phyloP scores from a whole-genome alignment of 2,113 vertebrate species.

The Sylvilagus bachmani region DNA sequence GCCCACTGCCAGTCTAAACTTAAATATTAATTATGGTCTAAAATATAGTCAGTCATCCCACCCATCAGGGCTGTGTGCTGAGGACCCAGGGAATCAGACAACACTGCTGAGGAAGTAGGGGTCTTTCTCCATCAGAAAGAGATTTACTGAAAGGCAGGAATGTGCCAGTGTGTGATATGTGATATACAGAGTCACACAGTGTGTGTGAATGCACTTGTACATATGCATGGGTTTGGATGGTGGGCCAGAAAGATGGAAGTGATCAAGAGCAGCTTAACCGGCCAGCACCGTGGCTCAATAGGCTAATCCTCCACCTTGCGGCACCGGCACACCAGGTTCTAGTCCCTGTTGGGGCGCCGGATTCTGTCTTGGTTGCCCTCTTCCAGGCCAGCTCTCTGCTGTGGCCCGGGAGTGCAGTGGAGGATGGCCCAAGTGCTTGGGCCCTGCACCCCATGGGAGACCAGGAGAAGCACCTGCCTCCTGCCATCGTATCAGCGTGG shows the following conservation, averaged over 20 bases:
- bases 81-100: not conserved
- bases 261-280: accelerated
- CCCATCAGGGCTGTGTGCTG: not conserved
- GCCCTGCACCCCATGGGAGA: no score
- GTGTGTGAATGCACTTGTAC: accelerated
- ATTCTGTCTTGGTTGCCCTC: no score
- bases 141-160: not conserved
- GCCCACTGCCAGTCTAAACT: not conserved
- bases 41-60: not conserved
- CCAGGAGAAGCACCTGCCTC: no score
- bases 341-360: no score
- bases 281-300: no score
- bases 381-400: no score
- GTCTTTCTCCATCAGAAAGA: not conserved
- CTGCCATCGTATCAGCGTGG: no score
- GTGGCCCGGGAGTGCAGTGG: no score
- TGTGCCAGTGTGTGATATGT: not conserved
- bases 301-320: no score
- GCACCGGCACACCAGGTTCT: no score
- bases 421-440: no score
- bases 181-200: not conserved
- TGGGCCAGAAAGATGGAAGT: not conserved
- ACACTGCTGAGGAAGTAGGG: not conserved
- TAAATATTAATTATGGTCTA: not conserved
- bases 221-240: not conserved